Evolutionary conservation across 2,888 invertebrate species (phyloP), one percentile per base, ranked within the genome.

Genomic region (Tridacna gigas): DNA sequence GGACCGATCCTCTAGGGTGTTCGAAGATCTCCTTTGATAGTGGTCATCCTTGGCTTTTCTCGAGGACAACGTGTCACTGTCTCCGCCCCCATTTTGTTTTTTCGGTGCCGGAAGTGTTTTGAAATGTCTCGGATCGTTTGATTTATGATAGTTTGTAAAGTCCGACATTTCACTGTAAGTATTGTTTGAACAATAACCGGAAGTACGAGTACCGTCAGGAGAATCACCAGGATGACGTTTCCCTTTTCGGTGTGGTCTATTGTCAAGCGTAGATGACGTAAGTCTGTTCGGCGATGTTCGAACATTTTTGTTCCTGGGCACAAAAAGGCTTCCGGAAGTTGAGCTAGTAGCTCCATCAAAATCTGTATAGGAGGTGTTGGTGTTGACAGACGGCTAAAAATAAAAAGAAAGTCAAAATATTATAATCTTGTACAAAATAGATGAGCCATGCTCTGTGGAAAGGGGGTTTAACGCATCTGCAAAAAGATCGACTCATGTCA

Each of bases 141-240:
- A 20, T 20, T 76, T 45, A 65, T 76, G 25, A 25, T 69, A 51
- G 25, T 71, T 71, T 11, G 79, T 79, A 37, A 89, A 83, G 71
- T 90, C 90, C 9, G 90, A 90, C 65, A 90, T 77, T 82, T 90
- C 90, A 80, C 90, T 90, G 71, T 84, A 79, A 11, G 90, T 89
- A 61, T 89, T 89, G 37, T 87, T 89, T 37, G 87, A 87, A 18
- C 28, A 26, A 48, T 90, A 90, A 51, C 90, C 90, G n/a, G 90
- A 90, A 20, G 88, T 80, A 67, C 86, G 45, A 74, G 88, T 61
- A 67, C 81, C 77, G 56, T 77, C 74, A 26, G 84, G 69, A 63
- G 69, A 79, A 20, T 67, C 75, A 25, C 77, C 88, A 18, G 74
- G 61, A 9, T 63, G 71, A 15, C 86, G 80, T 63, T 77, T 79